These are phyloP conservation scores for western clawed frog (Xenopus tropicalis) DNA, from an alignment of 2,113 vertebrate genomes.

Conservation along the genomic window DNA sequence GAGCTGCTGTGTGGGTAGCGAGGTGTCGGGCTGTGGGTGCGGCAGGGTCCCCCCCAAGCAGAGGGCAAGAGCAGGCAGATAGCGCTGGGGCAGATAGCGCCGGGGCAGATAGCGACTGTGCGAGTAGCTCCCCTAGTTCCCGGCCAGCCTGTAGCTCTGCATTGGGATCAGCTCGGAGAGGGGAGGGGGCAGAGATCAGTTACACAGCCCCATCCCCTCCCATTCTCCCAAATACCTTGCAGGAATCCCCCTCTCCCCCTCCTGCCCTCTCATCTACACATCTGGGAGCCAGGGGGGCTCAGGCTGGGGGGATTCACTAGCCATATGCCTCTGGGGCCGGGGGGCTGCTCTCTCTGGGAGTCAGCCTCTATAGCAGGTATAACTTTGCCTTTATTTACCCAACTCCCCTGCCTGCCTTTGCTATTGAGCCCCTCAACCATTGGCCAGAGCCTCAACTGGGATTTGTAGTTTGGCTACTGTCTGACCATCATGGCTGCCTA, in stretches of 20 bases:
- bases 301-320: neutral
- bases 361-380: too few species aligned
- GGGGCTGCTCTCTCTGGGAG: too few species aligned
- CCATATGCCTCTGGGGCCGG: neutral
- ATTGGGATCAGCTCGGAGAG: neutral
- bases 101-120: neutral
- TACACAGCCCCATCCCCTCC: slow-evolving; percentile 10
- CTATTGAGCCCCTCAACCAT: too few species aligned
- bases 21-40: neutral
- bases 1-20: slow-evolving; percentile 25
- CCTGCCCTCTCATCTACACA: slow-evolving; percentile 20
- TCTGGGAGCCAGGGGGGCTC: slow-evolving; percentile 23
- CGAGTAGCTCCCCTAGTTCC: neutral
- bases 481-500: too few species aligned
- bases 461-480: too few species aligned
- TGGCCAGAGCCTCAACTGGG: too few species aligned
- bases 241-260: slow-evolving; percentile 28
- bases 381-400: too few species aligned
- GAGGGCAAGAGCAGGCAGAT: neutral
- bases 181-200: slow-evolving; percentile 16
- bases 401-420: too few species aligned
- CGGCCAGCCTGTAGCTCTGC: neutral
- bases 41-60: neutral
- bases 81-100: neutral
- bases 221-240: slow-evolving; percentile 28